Conservation (phyloP, 2,797 vertebrate genomes). For the Phalanger gymnotis region DNA sequence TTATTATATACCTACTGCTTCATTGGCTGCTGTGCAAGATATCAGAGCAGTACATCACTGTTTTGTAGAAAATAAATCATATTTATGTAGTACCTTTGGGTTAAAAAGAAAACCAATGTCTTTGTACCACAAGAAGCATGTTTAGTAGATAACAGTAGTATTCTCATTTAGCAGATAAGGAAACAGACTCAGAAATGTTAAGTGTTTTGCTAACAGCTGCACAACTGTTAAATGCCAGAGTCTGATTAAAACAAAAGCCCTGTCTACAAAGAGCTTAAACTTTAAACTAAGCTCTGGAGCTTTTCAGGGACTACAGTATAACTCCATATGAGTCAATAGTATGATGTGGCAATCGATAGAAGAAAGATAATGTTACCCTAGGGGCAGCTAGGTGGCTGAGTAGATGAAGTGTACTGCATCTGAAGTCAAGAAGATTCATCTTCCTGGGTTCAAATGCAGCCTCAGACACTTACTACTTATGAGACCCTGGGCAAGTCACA, state of each 20-base stretch:
- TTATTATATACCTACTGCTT: background rate
- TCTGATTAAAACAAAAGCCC: background rate
- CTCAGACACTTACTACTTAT: background rate
- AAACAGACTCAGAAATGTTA: background rate
- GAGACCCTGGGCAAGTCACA: background rate
- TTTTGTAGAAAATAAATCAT: background rate
- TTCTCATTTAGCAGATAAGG: background rate
- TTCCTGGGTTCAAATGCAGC: background rate
- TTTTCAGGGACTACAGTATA: background rate
- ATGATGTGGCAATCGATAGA: background rate
- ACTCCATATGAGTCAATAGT: background rate
- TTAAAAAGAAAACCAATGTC: background rate
- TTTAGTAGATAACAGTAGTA: background rate
- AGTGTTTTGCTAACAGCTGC: background rate
- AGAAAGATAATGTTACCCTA: background rate
- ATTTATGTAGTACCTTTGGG: background rate
- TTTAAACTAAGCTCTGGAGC: background rate
- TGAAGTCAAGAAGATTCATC: background rate
- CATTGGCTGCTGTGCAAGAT: background rate
- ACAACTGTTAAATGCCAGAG: background rate
- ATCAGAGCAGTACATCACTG: background rate
- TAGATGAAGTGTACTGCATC: background rate
- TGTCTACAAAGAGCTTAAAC: background rate
- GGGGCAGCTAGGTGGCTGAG: background rate
- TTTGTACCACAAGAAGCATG: background rate